phyloP scores from a whole-genome alignment of 64 coral and sea anemone genomes.

The Dendrophyllia cribrosa region DNA sequence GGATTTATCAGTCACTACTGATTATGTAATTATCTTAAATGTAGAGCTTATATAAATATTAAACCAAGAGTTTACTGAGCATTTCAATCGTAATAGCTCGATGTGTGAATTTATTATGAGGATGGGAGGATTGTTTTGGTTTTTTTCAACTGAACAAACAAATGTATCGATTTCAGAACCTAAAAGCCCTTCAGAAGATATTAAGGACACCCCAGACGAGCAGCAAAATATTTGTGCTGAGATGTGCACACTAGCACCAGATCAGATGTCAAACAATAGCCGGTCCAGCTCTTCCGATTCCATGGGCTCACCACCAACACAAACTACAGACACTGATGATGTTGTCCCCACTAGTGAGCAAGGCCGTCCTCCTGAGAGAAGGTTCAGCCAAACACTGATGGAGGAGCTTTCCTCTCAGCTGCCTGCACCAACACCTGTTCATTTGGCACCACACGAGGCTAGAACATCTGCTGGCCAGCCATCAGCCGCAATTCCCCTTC shows the following conservation, averaged over 20 bases:
- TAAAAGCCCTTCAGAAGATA: neutral
- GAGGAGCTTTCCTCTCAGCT: constrained; percentile 34
- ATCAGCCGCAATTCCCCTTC: neutral
- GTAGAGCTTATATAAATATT: too few species aligned
- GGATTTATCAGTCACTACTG: too few species aligned
- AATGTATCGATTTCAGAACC: neutral
- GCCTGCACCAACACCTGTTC: neutral
- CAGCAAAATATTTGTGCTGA: neutral
- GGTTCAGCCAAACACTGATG: constrained; percentile 7
- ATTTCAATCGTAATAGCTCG: too few species aligned
- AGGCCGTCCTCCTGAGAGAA: constrained; percentile 20
- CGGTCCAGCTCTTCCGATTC: constrained; percentile 55
- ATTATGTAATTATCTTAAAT: too few species aligned
- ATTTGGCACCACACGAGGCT: neutral
- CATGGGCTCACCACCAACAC: neutral
- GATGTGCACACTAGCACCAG: neutral
- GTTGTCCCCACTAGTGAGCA: neutral
- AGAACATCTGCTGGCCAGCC: constrained; percentile 18
- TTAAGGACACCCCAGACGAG: neutral
- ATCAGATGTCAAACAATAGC: constrained; percentile 38
- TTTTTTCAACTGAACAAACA: too few species aligned
- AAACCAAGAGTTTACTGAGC: too few species aligned
- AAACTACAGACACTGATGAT: constrained; percentile 1
- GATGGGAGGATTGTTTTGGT: too few species aligned
- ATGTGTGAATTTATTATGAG: too few species aligned